Conservation (phyloP, 2,113 vertebrate species). For the Patagioenas fasciata region DNA sequence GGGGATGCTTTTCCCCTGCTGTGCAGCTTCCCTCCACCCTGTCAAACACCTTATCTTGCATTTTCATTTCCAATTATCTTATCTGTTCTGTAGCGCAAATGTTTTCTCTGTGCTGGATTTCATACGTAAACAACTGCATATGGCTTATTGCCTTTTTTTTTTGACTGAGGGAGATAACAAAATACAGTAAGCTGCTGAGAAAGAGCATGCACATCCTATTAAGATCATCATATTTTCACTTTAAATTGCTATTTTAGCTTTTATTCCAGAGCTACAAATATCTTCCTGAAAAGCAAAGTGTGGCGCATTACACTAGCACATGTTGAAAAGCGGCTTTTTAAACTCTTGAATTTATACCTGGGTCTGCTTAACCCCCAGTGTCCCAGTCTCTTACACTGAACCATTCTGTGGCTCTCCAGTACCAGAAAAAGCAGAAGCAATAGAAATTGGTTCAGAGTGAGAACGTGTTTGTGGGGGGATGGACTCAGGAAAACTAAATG, state of each 20-base stretch:
- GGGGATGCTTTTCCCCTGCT: slow-evolving; percentile 37
- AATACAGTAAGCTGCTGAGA: background rate
- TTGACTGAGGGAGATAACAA: background rate
- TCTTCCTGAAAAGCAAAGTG: background rate
- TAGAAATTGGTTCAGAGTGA: background rate
- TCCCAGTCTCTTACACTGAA: background rate
- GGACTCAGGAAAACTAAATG: background rate
- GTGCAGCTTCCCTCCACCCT: slow-evolving; percentile 11
- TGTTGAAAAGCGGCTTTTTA: background rate
- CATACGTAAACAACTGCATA: slow-evolving; percentile 38
- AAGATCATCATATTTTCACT: background rate
- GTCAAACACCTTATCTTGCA: slow-evolving; percentile 35
- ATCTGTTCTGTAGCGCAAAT: slow-evolving; percentile 8
- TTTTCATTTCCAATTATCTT: slow-evolving; percentile 48
- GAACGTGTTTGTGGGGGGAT: background rate
- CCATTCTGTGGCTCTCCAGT: background rate
- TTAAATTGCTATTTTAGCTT: background rate
- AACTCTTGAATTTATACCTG: background rate
- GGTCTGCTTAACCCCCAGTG: background rate
- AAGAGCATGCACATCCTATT: background rate
- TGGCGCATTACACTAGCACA: background rate
- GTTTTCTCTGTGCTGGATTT: slow-evolving; percentile 45
- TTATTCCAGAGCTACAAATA: background rate
- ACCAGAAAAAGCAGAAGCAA: background rate
- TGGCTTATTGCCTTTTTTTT: slow-evolving; percentile 5